phyloP scores from a whole-genome alignment of 2,888 invertebrate genomes.

The Lochmaea capreae region DNA sequence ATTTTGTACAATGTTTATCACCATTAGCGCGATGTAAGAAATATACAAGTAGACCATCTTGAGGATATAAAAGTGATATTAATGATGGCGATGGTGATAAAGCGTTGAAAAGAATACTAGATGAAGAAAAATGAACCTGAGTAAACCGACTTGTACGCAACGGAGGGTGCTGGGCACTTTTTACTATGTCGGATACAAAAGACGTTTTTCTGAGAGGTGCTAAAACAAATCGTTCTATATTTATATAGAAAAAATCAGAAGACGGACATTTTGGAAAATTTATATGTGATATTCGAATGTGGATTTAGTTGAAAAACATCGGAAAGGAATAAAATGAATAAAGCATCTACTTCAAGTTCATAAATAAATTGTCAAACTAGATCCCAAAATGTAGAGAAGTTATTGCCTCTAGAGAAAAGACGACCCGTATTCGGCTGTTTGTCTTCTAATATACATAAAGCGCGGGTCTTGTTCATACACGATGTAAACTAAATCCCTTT shows the following conservation, averaged over 20 bases:
- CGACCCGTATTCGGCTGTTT: conserved; percentile 37
- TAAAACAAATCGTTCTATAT: conserved; percentile 4
- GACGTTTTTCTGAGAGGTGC: neutral
- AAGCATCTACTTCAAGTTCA: conserved; percentile 15
- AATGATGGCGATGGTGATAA: conserved; percentile 65
- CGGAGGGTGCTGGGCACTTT: conserved; percentile 51
- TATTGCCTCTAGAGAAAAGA: conserved; percentile 36
- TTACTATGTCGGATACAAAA: conserved; percentile 31
- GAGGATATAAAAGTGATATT: conserved; percentile 67
- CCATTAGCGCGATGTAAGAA: conserved; percentile 65
- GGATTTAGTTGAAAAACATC: conserved; percentile 2
- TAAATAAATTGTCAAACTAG: conserved; percentile 37
- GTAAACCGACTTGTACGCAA: conserved; percentile 55
- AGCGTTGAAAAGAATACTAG: conserved; percentile 58
- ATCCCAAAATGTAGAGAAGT: conserved; percentile 29
- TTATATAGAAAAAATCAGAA: neutral
- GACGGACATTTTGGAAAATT: neutral
- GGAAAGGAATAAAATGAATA: conserved; percentile 1
- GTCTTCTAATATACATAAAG: conserved; percentile 46
- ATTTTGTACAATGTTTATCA: conserved; percentile 66
- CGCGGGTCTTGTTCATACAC: conserved; percentile 56
- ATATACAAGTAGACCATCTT: conserved; percentile 65
- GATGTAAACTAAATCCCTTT: conserved; percentile 61
- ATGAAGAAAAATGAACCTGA: conserved; percentile 64
- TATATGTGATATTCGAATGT: neutral